These are phyloP conservation scores for Tipula lateralis DNA, from an alignment of 2,888 invertebrate species.

Conservation along the genomic window DNA sequence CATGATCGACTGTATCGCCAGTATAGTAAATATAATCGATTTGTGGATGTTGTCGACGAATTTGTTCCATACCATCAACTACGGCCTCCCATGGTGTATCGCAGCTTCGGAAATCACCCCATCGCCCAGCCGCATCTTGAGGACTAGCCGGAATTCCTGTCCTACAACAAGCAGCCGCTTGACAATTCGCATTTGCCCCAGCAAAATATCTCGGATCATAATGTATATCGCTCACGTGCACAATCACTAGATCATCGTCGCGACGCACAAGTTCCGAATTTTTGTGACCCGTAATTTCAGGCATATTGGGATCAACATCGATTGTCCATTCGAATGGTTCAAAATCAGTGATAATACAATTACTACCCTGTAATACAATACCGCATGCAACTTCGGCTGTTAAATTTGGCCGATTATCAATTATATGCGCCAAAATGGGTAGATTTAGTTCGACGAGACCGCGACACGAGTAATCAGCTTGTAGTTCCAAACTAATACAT, in stretches of 20 bases:
- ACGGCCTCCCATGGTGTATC: slow-evolving; percentile 69
- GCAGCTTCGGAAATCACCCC: slow-evolving; percentile 76
- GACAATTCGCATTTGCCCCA: slow-evolving; percentile 64
- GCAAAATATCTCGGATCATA: slow-evolving; percentile 68
- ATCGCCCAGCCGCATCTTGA: slow-evolving; percentile 60
- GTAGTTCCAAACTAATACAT: slow-evolving; percentile 62
- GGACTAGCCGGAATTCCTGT: slow-evolving; percentile 41
- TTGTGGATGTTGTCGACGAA: slow-evolving; percentile 53
- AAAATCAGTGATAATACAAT: slow-evolving; percentile 39
- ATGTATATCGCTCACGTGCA: slow-evolving; percentile 59
- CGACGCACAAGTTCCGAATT: slow-evolving; percentile 31
- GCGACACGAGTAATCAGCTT: slow-evolving; percentile 57
- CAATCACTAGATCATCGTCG: slow-evolving; percentile 37
- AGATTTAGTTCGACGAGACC: slow-evolving; percentile 36
- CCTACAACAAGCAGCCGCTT: slow-evolving; percentile 70
- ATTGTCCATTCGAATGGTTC: slow-evolving; percentile 42
- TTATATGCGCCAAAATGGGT: slow-evolving; percentile 51
- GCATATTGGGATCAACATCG: slow-evolving; percentile 35
- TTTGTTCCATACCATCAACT: slow-evolving; percentile 60
- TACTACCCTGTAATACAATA: slow-evolving; percentile 41
- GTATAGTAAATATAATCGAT: slow-evolving; percentile 72
- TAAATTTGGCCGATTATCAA: slow-evolving; percentile 53
- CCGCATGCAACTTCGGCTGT: slow-evolving; percentile 50
- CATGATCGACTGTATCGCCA: slow-evolving; percentile 82
- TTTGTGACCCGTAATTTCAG: slow-evolving; percentile 32